Conservation (phyloP, 2,797 vertebrate genomes). For the Hypotaenidia okinawae region DNA sequence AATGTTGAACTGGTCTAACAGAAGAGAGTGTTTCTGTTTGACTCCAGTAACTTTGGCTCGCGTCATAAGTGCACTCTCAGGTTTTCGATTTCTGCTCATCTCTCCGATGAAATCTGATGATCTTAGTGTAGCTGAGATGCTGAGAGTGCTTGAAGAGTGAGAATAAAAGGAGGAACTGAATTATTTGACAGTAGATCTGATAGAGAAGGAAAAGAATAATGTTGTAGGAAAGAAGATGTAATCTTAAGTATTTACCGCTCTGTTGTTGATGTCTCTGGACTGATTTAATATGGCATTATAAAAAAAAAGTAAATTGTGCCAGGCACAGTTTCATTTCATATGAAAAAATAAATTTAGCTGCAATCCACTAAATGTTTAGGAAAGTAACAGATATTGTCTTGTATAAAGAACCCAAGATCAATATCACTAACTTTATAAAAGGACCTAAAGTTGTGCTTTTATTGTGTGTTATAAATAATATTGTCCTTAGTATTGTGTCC, state of each 20-base stretch:
- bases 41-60: neutral
- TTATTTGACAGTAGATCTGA: constrained; percentile 51
- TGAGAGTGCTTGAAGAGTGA: constrained; percentile 10
- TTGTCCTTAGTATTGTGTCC: constrained; percentile 2
- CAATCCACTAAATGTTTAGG: constrained; percentile 54
- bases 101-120: constrained; percentile 20
- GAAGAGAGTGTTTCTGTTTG: neutral
- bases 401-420: constrained; percentile 41
- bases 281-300: constrained; percentile 62
- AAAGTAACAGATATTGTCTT: constrained; percentile 54
- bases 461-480: constrained; percentile 47
- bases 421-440: constrained; percentile 55
- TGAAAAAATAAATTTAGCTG: constrained; percentile 62
- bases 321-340: constrained; percentile 58
- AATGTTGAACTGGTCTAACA: accelerated
- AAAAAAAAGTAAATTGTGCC: constrained; percentile 10
- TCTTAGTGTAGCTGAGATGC: neutral
- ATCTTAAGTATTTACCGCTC: constrained; percentile 70
- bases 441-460: constrained; percentile 41
- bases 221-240: constrained; percentile 64
- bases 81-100: neutral
- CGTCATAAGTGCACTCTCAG: neutral
- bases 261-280: constrained; percentile 46
- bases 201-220: constrained; percentile 57
- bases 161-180: constrained; percentile 24